phyloP scores from a whole-genome alignment of 2,113 vertebrate species.

The Embiotoca jacksoni region DNA sequence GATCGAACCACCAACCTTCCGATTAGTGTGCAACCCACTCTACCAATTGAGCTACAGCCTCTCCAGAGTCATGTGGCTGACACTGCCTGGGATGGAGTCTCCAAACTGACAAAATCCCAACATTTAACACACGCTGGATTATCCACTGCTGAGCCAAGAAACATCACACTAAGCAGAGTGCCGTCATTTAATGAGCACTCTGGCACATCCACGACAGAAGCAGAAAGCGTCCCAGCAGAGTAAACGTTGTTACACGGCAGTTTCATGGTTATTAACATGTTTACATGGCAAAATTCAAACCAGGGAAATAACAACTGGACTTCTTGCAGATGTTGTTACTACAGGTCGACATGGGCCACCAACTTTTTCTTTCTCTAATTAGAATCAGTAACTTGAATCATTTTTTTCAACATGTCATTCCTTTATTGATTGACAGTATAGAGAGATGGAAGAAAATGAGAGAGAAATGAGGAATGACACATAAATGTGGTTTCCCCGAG shows the following conservation, averaged over 20 bases:
- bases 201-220: neutral
- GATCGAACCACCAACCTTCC: no score
- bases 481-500: no score
- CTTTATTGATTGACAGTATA: neutral
- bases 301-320: neutral
- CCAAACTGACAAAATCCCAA: constrained; percentile 19
- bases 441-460: no score
- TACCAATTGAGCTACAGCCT: no score
- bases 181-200: constrained; percentile 12
- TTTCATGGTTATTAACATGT: neutral
- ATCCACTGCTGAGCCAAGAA: neutral
- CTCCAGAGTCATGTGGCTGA: constrained; percentile 7
- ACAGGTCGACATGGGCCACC: neutral
- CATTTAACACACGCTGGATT: constrained; percentile 1
- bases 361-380: neutral
- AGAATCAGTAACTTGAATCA: neutral
- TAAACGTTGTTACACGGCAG: neutral
- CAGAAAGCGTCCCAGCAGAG: neutral
- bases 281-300: neutral
- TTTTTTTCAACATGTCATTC: neutral
- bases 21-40: no score
- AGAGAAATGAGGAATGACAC: no score
- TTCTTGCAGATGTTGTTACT: neutral
- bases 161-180: neutral
- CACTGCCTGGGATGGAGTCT: constrained; percentile 4